Evolutionary conservation across 2,888 invertebrate species (phyloP), one percentile per base, ranked within the genome.

Genomic region (Masnerella sp.): DNA sequence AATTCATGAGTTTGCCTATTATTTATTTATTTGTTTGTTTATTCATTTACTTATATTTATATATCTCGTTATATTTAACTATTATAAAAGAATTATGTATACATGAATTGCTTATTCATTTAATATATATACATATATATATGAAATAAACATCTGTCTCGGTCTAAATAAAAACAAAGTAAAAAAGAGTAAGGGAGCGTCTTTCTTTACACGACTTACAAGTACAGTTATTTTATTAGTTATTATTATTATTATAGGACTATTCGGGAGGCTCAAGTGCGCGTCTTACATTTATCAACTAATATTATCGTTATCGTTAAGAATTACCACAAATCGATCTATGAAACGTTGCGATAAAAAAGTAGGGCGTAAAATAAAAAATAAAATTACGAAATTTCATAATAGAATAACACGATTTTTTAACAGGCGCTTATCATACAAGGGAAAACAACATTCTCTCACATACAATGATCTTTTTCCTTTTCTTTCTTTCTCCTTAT

Each of bases 321-420:
- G 52, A 47, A 65, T 71, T 59, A 71, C 43, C 71, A 59, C 45
- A 45, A 71, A 54, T 64, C 40, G 38, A 52, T 51, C 61, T 64
- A 64, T 45, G 59, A 71, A 71, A 62, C 71, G 64, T 62, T 52
- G 71, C 65, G 40, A 59, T 65, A 58, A 71, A 71, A 71, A 58
- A 71, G 45, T 58, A 32, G 42, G 62, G 51, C 40, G 20, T 49
- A 58, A 58, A 64, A 51, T 59, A 59, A 52, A 70, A 71, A 71
- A 71, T 71, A 71, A 71, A 71, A 71, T 71, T 65, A 65, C 64
- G 51, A 71, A 71, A 58, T 70, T 70, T 54, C 47, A 59, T 70
- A 72, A 65, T 72, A 72, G 65, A 72, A 72, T 65, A 65, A 72
- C 72, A 72, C 54, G 71, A 71, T 54, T 61, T 65, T 58, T 71